A percentile compares a stretch with the other conserved stretches of the same genome.
These are phyloP conservation scores for Characodon lateralis DNA, from an alignment of 2,797 vertebrate genomes.

Conservation along the genomic window DNA sequence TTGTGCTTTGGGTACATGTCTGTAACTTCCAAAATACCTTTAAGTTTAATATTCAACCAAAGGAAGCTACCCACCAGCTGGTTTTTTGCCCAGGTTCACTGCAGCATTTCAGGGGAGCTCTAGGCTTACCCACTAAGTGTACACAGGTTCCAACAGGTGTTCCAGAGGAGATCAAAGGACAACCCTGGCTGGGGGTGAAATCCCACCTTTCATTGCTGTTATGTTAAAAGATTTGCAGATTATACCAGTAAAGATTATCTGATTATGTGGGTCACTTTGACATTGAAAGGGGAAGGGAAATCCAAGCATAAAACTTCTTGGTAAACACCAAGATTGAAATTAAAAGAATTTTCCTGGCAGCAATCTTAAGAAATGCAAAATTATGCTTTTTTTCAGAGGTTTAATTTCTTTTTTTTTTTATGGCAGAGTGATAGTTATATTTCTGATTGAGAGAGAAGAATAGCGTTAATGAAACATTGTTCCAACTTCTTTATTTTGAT, in stretches of 20 bases:
- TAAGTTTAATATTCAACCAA: neutral
- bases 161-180: conserved; percentile 54
- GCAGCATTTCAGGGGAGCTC: neutral
- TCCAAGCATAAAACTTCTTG: neutral
- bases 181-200: conserved; percentile 31
- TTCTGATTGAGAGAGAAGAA: conserved; percentile 29
- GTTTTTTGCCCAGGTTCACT: neutral
- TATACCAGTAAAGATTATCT: conserved; percentile 15
- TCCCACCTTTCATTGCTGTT: conserved; percentile 8
- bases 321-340: neutral
- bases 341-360: neutral
- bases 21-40: neutral
- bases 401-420: conserved; percentile 17
- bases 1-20: neutral
- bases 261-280: neutral
- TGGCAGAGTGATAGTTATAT: conserved; percentile 23
- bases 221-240: conserved; percentile 16
- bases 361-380: conserved; percentile 9
- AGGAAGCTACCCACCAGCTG: neutral
- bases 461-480: conserved; percentile 39
- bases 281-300: neutral
- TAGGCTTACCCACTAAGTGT: conserved; percentile 14
- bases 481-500: conserved; percentile 40
- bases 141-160: conserved; percentile 41
- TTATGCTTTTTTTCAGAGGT: neutral